A percentile compares a stretch with the other conserved stretches of the same genome.
Evolutionary conservation across 2,113 vertebrate genomes (phyloP).

Genomic region (Parus major): DNA sequence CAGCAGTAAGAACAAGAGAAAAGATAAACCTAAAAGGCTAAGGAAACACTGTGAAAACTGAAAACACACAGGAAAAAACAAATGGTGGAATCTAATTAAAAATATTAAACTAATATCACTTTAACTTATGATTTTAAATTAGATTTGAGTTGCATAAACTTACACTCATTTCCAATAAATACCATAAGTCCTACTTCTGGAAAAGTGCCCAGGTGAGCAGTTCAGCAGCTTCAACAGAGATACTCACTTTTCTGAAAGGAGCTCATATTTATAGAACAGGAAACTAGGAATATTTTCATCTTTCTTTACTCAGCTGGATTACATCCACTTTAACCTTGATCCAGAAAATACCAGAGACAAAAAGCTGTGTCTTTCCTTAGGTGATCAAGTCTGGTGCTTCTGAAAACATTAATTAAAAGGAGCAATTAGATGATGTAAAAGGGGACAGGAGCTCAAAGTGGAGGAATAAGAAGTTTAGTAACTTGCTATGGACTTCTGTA

Average conservation of each 20-base stretch:
- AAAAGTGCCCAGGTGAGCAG: not conserved
- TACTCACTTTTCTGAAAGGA: not conserved
- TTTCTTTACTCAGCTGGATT: not conserved
- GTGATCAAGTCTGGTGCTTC: not conserved
- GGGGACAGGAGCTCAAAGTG: not conserved
- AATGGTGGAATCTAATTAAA: not conserved
- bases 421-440: not conserved
- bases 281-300: not conserved
- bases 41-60: not conserved
- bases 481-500: rapidly evolving
- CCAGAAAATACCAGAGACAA: not conserved
- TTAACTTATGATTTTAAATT: not conserved
- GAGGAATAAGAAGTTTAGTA: not conserved
- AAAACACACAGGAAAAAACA: not conserved
- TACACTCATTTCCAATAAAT: not conserved
- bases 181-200: not conserved
- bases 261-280: not conserved
- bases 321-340: not conserved
- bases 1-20: constrained; percentile 25
- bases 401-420: not conserved
- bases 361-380: not conserved
- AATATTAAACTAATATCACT: not conserved
- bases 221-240: not conserved
- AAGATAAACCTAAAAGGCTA: constrained; percentile 7
- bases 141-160: not conserved